Base-by-base conservation (phyloP, 2,888 invertebrate genomes). In the Chrysina gloriosa region DNA sequence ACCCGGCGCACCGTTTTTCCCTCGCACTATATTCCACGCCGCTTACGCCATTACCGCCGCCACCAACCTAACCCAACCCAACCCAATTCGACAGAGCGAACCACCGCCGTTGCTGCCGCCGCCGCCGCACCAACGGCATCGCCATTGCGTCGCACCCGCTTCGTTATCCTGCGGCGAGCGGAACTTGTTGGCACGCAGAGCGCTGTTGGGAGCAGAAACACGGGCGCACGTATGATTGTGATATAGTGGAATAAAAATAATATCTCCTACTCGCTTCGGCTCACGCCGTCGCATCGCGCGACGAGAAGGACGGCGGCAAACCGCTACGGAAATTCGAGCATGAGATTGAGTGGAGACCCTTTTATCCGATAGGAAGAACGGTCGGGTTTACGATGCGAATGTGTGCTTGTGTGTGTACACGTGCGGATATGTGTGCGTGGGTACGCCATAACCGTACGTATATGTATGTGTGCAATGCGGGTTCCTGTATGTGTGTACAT, bases 151-250 rank as follows among this genome's bases (percentile, higher is more conserved):
- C 64, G 56, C 65, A 45, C 66, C 70, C 70, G 71, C 58, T 73
- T 72, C 69, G 67, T 70, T 71, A 71, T 70, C 69, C 70, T 72
- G 71, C 69, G 71, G 74, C 71, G 54, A 69, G 71, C 71, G 69
- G 71, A 74, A 74, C 73, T 74, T 74, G 74, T 74, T 73, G 74
- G 72, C 73, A 72, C 72, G 71, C 73, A 72, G 73, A 71, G 71
- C 71, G 73, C 70, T 73, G 72, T 73, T 73, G 71, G 73, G 71
- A 72, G 71, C 73, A 61, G 73, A 70, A 73, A 69, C 73, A 71
- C 66, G 47, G 66, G 72, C 72, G 73, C 73, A 75, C 74, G 74
- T 74, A 73, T 72, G 74, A 73, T 73, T 73, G 72, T 70, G 72
- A 74, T 74, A 73, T 74, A 72, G 72, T 71, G 71, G 70, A 70